These are phyloP conservation scores for Clarias magur DNA, from an alignment of 2,113 vertebrate genomes.

Conservation along the genomic window DNA sequence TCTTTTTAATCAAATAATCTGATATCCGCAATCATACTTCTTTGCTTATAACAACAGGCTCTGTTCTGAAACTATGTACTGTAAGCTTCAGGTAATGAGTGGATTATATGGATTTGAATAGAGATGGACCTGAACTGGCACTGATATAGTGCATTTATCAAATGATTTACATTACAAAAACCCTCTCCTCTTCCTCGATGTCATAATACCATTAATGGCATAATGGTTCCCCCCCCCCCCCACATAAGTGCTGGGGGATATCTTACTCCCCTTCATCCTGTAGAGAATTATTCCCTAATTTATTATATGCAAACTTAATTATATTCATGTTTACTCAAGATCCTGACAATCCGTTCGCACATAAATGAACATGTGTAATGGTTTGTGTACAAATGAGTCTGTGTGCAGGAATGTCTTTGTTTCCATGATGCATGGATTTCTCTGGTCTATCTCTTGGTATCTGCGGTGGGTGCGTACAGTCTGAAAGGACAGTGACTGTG, in stretches of 20 bases:
- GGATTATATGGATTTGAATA: constrained; percentile 20
- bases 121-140: constrained; percentile 23
- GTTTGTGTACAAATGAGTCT: not conserved
- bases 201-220: constrained; percentile 24
- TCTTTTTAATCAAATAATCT: constrained; percentile 67
- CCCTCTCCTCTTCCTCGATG: constrained; percentile 17
- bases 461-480: constrained; percentile 56
- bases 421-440: not conserved
- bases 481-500: constrained; percentile 73
- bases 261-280: not conserved
- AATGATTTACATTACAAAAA: constrained; percentile 47
- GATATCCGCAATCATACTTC: constrained; percentile 73
- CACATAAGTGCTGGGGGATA: not conserved
- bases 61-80: constrained; percentile 28
- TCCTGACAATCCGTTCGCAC: not conserved
- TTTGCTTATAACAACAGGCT: constrained; percentile 68
- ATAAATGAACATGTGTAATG: constrained; percentile 12
- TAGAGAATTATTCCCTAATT: not conserved
- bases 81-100: not conserved
- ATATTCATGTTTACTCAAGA: not conserved
- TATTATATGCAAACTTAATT: not conserved
- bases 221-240: constrained; percentile 13
- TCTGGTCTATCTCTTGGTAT: not conserved
- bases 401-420: not conserved
- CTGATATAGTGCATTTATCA: constrained; percentile 24